Conservation (phyloP, 2,888 invertebrate genomes). For the Sialis lutaria region DNA sequence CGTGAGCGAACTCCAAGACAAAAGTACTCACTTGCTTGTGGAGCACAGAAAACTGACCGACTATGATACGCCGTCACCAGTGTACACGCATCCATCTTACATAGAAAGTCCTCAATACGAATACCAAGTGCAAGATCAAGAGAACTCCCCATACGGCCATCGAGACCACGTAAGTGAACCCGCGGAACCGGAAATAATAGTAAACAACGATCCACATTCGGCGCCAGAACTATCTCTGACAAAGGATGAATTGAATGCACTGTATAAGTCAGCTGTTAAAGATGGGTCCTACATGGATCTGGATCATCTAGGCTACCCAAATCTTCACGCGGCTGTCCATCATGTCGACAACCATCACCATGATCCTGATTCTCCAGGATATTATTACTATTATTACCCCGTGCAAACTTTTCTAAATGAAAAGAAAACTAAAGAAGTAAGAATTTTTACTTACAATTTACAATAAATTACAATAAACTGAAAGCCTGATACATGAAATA, state of each 20-base stretch:
- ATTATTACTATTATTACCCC: conserved; percentile 35
- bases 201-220: neutral
- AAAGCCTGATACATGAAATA: too few relatives aligned
- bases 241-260: conserved; percentile 25
- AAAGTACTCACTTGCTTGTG: neutral
- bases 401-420: conserved; percentile 29
- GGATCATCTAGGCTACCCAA: conserved; percentile 11
- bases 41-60: neutral
- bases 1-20: neutral
- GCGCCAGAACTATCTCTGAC: conserved; percentile 17
- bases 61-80: neutral
- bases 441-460: neutral
- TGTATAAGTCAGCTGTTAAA: conserved; percentile 28
- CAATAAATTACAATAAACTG: too few relatives aligned
- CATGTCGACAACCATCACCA: conserved; percentile 16
- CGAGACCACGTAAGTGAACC: neutral
- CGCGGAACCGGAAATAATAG: neutral
- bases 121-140: too few relatives aligned
- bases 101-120: too few relatives aligned
- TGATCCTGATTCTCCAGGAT: conserved; percentile 12
- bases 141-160: too few relatives aligned
- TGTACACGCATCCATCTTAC: too few relatives aligned
- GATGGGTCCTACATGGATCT: conserved; percentile 18
- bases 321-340: conserved; percentile 21
- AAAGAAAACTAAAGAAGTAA: conserved; percentile 10